Base-by-base conservation (phyloP, 2,888 invertebrate genomes). In the Uloborus plumipes region DNA sequence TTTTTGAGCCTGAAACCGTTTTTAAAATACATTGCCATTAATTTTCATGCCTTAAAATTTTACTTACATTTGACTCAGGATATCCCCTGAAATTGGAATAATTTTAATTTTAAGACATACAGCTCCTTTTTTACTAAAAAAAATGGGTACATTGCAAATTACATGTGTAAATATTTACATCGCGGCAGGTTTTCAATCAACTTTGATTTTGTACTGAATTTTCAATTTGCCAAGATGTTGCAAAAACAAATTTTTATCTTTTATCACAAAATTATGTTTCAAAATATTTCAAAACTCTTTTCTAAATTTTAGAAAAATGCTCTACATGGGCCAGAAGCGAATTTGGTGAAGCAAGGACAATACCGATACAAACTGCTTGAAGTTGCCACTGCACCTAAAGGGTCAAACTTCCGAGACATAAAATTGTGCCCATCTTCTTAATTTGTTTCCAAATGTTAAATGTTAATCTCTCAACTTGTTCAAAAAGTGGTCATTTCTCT, bases 271-370 rank as follows among this genome's bases (percentile, higher is more conserved):
- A 55, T 39, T 73, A 58, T 64, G 20, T 73, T 67, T 26, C 1
- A 11, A 47, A 15, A 50, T 14, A 15, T 65, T 67, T 65, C 49
- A 50, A 18, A 65, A 75, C 69, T 59, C 22, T 22, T n/a, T 26
- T 65, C 49, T 55, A 18, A 65, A 75, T 72, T 59, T 39, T 22
- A 85, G 85, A 66, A 59, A 66, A 84, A 71, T 15, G 85, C 86
- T 47, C 62, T 86, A 22, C 81, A 89, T 22, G 94, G 93, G 0
- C 92, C 92, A 0, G 93, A 93, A 89, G 88, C 88, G 20, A 84
- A 86, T 13, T 88, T 89, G 31, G 86, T 89, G 6, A 88, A 88
- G 77, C 90, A 92, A 87, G 93, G 93, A 7, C 90, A 91, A 81
- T 93, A 91, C 86, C 87, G 88, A 22, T 88, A 75, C 22, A 71